Conservation (phyloP, 64 coral and sea anemone species). For the Catalaphyllia jardinei region DNA sequence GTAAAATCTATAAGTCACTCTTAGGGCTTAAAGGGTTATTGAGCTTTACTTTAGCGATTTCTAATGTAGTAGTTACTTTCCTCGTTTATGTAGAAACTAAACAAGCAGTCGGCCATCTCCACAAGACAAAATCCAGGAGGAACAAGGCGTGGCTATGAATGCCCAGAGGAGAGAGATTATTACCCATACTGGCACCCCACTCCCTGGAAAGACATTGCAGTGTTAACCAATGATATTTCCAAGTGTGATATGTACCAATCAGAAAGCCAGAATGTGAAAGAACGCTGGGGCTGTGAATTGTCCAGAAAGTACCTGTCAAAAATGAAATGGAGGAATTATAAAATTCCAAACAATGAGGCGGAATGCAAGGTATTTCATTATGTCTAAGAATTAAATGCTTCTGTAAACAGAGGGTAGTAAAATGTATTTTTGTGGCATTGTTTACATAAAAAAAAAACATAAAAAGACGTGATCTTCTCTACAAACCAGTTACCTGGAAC, state of each 20-base stretch:
- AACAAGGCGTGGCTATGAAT: conserved; percentile 88
- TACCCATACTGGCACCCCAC: conserved; percentile 97
- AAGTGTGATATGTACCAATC: conserved; percentile 78
- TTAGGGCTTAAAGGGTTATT: too few species aligned
- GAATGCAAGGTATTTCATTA: conserved; percentile 67
- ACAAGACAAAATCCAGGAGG: conserved; percentile 92
- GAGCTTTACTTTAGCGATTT: too few species aligned
- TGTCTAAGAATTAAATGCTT: too few species aligned
- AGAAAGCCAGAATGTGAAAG: conserved; percentile 98
- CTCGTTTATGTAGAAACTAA: neutral
- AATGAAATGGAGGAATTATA: conserved; percentile 66
- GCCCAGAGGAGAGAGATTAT: conserved; percentile 90
- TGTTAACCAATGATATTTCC: conserved; percentile 88
- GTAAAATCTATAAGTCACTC: too few species aligned
- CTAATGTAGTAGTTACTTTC: too few species aligned
- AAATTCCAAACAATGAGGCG: conserved; percentile 81
- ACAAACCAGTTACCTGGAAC: too few species aligned
- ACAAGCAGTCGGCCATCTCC: conserved; percentile 45
- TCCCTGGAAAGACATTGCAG: conserved; percentile 97
- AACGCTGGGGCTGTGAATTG: conserved; percentile 84
- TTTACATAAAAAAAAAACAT: too few species aligned
- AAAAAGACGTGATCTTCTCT: too few species aligned
- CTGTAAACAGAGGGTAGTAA: neutral
- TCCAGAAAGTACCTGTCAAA: conserved; percentile 68
- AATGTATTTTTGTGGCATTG: too few species aligned